phyloP scores from a whole-genome alignment of 1,140 invertebrate species.

The Microplitis demolitor region DNA sequence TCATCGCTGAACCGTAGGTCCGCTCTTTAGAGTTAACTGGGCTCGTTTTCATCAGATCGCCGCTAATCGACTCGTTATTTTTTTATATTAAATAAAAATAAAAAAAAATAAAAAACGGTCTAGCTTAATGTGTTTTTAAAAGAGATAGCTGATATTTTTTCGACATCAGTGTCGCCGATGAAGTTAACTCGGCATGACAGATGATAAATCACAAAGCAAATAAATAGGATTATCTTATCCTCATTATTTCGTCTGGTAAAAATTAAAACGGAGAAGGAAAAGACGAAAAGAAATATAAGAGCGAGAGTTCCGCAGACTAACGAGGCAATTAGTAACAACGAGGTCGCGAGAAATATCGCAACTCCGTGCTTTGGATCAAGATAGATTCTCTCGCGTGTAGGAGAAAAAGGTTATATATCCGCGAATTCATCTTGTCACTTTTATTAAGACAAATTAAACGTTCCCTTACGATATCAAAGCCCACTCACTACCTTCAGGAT shows the following conservation, averaged over 20 bases:
- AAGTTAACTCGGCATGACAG: too few species aligned
- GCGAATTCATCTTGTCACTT: conserved; percentile 14
- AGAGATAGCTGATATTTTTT: too few species aligned
- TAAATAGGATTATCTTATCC: too few species aligned
- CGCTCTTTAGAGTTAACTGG: conserved; percentile 1
- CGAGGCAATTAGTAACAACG: conserved; percentile 21
- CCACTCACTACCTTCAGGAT: background rate
- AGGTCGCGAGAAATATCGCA: conserved; percentile 20
- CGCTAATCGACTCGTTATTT: too few species aligned
- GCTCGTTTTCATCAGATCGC: too few species aligned
- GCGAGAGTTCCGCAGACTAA: conserved; percentile 4
- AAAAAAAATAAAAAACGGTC: too few species aligned
- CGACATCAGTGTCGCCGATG: too few species aligned
- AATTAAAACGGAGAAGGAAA: too few species aligned
- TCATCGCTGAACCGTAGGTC: conserved; percentile 20
- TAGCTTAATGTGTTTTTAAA: too few species aligned
- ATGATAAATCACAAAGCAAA: too few species aligned
- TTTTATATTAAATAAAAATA: too few species aligned
- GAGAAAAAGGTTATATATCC: background rate
- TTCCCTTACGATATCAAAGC: background rate
- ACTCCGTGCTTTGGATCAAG: conserved; percentile 1
- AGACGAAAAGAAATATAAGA: background rate
- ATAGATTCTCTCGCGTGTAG: conserved; percentile 10
- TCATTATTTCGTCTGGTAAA: too few species aligned
- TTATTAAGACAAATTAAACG: conserved; percentile 17